phyloP scores from a whole-genome alignment of 1,140 invertebrate species.

The Orius insidiosus region DNA sequence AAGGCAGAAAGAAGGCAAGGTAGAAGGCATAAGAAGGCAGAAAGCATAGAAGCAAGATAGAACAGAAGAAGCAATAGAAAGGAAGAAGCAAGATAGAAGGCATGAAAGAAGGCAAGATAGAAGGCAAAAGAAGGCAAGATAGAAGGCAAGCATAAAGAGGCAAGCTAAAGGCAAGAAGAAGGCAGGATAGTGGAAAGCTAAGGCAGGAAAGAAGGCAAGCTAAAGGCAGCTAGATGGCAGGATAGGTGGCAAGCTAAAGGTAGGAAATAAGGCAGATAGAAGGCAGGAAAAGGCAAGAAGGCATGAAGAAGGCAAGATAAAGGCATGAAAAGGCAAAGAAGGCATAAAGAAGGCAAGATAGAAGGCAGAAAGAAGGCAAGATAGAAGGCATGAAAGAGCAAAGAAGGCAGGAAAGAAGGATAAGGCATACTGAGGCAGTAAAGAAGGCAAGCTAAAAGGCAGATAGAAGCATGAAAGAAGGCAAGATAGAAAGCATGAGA shows the following conservation, averaged over 20 bases:
- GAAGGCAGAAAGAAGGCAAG: too few relatives aligned
- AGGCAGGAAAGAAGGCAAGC: neutral
- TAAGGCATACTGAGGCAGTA: too few relatives aligned
- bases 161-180: neutral
- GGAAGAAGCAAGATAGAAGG: too few relatives aligned
- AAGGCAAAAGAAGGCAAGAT: neutral
- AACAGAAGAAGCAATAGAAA: neutral
- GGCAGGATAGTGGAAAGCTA: neutral
- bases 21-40: neutral
- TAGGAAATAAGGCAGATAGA: too few relatives aligned
- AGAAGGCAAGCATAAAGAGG: neutral
- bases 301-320: too few relatives aligned
- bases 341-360: too few relatives aligned
- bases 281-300: too few relatives aligned
- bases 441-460: too few relatives aligned
- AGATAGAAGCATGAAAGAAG: neutral
- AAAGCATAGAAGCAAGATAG: neutral
- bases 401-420: too few relatives aligned
- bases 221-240: neutral
- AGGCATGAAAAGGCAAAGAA: too few relatives aligned
- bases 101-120: too few relatives aligned
- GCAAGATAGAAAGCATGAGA: neutral
- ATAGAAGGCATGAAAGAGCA: too few relatives aligned
- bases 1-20: neutral
- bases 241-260: neutral